Conservation (phyloP, 2,797 vertebrate genomes). For the Thunnus albacares region DNA sequence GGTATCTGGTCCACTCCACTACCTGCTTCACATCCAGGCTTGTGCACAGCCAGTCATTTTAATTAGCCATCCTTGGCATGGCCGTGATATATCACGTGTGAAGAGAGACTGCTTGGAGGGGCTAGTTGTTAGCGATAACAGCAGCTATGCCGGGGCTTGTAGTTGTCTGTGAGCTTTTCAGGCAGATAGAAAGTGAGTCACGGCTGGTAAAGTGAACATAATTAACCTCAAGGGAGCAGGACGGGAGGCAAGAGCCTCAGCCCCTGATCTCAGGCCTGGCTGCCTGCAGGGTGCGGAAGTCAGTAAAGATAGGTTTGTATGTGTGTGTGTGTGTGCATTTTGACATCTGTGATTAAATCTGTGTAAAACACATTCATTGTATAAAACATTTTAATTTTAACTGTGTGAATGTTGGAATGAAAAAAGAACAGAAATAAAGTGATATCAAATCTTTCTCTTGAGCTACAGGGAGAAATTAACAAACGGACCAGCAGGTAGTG, state of each 20-base stretch:
- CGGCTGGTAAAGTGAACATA: slow-evolving; percentile 83
- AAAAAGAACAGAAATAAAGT: not conserved
- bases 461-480: not conserved
- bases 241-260: slow-evolving; percentile 65
- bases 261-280: slow-evolving; percentile 64
- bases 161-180: slow-evolving; percentile 59
- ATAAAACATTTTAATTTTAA: slow-evolving; percentile 13
- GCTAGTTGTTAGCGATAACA: slow-evolving; percentile 73
- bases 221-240: slow-evolving; percentile 83
- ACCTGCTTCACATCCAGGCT: slow-evolving; percentile 63
- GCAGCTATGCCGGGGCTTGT: slow-evolving; percentile 59
- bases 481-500: not conserved
- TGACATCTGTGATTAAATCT: slow-evolving; percentile 11
- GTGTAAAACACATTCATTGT: slow-evolving; percentile 1
- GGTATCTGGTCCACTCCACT: slow-evolving; percentile 31
- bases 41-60: slow-evolving; percentile 81
- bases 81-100: slow-evolving; percentile 71
- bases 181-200: slow-evolving; percentile 73
- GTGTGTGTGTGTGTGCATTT: slow-evolving; percentile 17
- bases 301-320: not conserved
- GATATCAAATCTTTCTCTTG: not conserved
- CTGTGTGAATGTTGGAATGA: not conserved
- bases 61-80: slow-evolving; percentile 78
- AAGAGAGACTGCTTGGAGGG: slow-evolving; percentile 61
- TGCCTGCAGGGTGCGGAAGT: slow-evolving; percentile 49